Evolutionary conservation across 2,797 vertebrate species (phyloP), one percentile per base, ranked within the genome.

Genomic region (Etheostoma nigrum): DNA sequence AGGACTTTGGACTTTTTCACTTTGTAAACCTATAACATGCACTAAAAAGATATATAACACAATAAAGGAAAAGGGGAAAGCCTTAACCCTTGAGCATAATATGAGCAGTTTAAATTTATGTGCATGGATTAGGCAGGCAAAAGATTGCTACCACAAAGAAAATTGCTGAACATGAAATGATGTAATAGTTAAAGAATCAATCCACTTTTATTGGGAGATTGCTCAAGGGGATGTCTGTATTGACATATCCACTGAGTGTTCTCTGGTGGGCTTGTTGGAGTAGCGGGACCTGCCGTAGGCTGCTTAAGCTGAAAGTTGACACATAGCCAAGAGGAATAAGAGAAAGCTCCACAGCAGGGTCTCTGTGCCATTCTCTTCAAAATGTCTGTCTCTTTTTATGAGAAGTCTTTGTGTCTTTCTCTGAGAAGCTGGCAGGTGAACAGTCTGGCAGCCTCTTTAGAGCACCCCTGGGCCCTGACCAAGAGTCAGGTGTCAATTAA

Each of bases 361-460:
- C 66, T 79, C 70, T 82, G 59, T 74, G 69, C 78, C 62, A 60
- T 83, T 85, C 72, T 76, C 83, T 78, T 83, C 49, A 83, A 79
- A 88, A 86, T 82, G 82, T 80, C 40, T 54, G 57, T 81, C 27
- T 86, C 48, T 69, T 48, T 82, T 76, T 82, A 66, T 72, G 68
- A 83, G 76, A 78, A 64, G 51, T 61, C 74, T 72, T 51, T 71
- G 53, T 62, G 65, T 79, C 60, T 75, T 51, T 72, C 57, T 87
- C 51, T 76, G 69, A 83, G 83, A 86, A 59, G 51, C 77, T 90
- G 84, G 89, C 87, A 87, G 83, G 79, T 81, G 79, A 76, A 64
- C 72, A 78, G 78, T 86, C 76, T 92, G 87, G 85, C 88, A 91
- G 72, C 60, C 57, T 90, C 65, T 90, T 89, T 65, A 90, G 75